Evolutionary conservation across 2,113 vertebrate species (phyloP), one percentile per base, ranked within the genome.

Genomic region (Australoheros scitulus): DNA sequence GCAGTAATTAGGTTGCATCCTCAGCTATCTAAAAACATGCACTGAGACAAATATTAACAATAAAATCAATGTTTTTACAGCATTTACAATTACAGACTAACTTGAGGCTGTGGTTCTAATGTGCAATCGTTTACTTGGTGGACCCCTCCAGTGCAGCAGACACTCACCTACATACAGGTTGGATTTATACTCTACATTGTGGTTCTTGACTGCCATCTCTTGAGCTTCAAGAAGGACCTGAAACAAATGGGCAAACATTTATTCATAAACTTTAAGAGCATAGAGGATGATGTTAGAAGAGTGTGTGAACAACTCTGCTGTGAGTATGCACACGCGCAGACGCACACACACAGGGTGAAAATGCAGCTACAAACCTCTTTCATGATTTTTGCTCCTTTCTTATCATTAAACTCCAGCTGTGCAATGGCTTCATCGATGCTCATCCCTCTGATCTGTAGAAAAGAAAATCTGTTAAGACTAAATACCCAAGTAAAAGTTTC

Each of bases 171-270:
- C 88, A 87, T 97, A 93, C 83, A 99, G 92, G 92, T 99, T 99
- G 80, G 98, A 99, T 91, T 97, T 97, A 94, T 96, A 99, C 86
- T 99, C 98, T 77, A 99, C 97, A 1, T 99, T 98, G 94, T 98
- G 95, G 41, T 96, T 96, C 91, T 55, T 97, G 41, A 99, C 98
- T 0, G 98, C 98, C 96, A 98, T 96, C 15, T 99, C 98, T 83
- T 99, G 98, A n/a, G 98, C 98, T 95, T 99, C 98, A 77, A 98
- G 92, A 15, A 99, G 95, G 83, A 99, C 95, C 98, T 99, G 88
- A 47, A 76, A 20, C 43, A 65, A 32, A 70, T 18, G 47, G 3
- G 18, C 2, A 17, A 14, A 68, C 6, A 2, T 11, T 15, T 17
- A 29, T 18, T 18, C 36, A 57, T 22, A 58, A 36, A 57, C 52